Conservation (phyloP, 2,888 invertebrate species). For the Amiota minor region DNA sequence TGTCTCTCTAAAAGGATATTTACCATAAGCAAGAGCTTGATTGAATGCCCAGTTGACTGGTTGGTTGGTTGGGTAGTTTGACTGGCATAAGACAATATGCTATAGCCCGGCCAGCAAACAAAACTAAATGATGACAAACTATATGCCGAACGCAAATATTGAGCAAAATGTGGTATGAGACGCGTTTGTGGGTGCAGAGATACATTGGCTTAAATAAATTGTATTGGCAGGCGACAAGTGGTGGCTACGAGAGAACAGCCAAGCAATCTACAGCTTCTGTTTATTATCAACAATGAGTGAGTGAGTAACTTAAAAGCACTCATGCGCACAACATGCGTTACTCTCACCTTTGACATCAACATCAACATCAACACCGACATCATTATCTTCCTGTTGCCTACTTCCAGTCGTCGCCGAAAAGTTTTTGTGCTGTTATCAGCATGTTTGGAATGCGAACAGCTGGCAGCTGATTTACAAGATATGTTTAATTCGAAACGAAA, state of each 20-base stretch:
- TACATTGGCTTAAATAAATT: not conserved
- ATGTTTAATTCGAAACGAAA: not conserved
- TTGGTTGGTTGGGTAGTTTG: slow-evolving; percentile 39
- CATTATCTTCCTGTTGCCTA: not conserved
- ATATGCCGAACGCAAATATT: slow-evolving; percentile 15
- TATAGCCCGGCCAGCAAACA: slow-evolving; percentile 41
- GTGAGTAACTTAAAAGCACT: not conserved
- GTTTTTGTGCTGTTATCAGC: slow-evolving; percentile 15
- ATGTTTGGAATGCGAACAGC: slow-evolving; percentile 25
- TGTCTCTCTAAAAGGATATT: slow-evolving; percentile 17
- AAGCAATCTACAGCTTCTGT: not conserved
- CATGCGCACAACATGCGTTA: slow-evolving; percentile 7
- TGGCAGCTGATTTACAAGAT: not conserved
- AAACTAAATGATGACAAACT: slow-evolving; percentile 29
- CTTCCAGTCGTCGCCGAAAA: slow-evolving; percentile 17
- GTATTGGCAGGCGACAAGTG: not conserved
- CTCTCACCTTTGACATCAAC: not conserved
- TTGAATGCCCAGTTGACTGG: slow-evolving; percentile 26
- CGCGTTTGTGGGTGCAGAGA: not conserved
- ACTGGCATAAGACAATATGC: slow-evolving; percentile 64
- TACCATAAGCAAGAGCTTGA: slow-evolving; percentile 23
- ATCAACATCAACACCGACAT: too few species aligned
- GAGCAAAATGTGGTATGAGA: slow-evolving; percentile 2
- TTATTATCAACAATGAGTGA: not conserved
- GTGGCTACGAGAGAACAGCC: not conserved